Base-by-base conservation (phyloP, 2,797 vertebrate species). In the Sylvilagus floridanus region DNA sequence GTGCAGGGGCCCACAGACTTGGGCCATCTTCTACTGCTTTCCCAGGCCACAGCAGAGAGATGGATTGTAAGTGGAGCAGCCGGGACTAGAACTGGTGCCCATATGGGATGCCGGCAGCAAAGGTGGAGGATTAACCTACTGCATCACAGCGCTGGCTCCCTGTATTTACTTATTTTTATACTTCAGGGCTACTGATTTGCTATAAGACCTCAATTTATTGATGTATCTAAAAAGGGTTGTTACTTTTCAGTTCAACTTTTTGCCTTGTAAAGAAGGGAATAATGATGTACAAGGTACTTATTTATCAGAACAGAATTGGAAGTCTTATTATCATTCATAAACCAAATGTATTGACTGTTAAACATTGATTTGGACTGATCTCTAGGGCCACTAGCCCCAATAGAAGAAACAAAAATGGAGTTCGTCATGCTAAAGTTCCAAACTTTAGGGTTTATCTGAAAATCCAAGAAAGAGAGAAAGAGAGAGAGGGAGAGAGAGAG, bases 171-270 rank as follows among this genome's bases (percentile, higher is more conserved):
- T 21, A 0, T 47, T 37, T 85, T 37, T 73, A 50, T 6, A 42
- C 52, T 93, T 54, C 4, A 21, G 30, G 13, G n/a, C 5, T 4
- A 52, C 5, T 21, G 4, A 81, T 84, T 91, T 35, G 19, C 12
- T 5, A 32, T 62, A 26, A 75, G 22, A 62, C 35, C 32, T 47
- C 26, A 47, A 35, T 77, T 54, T 13, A 35, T 6, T 50, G 24
- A 35, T 7, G 1, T 4, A 83, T 68, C 32, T 84, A 83, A 84
- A 42, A 77, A 54, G 5, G 71, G 28, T 79, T 42, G 4, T 42
- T 84, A 32, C 82, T 65, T 84, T 92, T 84, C 30, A 94, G 28
- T 57, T 88, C 28, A 60, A 30, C 26, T n/a, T 73, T 78, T 82
- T 94, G 42, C 42, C 32, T 37, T 35, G n/a, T 93, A 65, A 93